Evolutionary conservation across 2,888 invertebrate species (phyloP), one percentile per base, ranked within the genome.

Genomic region (Pristionchus entomophagus): DNA sequence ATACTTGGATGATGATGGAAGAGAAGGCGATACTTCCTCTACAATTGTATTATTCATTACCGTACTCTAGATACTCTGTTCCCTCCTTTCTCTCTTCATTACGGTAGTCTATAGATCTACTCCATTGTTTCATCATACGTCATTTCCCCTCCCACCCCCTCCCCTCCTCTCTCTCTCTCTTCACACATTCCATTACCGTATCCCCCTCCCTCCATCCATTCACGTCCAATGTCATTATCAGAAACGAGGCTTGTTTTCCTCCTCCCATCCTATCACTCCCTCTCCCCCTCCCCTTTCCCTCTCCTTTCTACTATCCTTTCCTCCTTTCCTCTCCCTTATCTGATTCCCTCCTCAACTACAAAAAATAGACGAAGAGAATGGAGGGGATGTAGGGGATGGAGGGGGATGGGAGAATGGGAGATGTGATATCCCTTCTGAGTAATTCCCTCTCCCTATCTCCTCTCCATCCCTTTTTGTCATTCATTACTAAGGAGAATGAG

Each of bases 1-100:
- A 93, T 38, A 87, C 86, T 86, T 92, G 90, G n/a, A 93, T 90
- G 1, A 91, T 84, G 84, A 89, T 90, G 85, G 90, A 93, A 32
- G 92, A 92, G 2, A 89, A 78, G 17, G 88, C 88, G 19, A 92
- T 87, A 12, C 89, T 90, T 45, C 88, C 84, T 38, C 91, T 92
- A 86, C 82, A 91, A 87, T 69, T 14, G 69, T 8, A 29, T 29
- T 26, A 5, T 26, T 12, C 26, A 51, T 45, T 45, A 78, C 45
- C 29, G 49, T 45, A 51, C n/a, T 78, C 49, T 22, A 38, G 10
- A 19, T 14, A 2, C 35, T 1, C 6, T 26, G 6, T 17, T 41
- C 41, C 5, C 22, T 8, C 29, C 80, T 51, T 80, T 32, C 32
- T 19, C 6, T 45, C 17, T 19, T 77, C 77, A 3, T 45, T 26